A percentile compares a stretch with the other conserved stretches of the same genome.
Conservation (phyloP, 2,797 vertebrate species). For the Sebastiscus tertius region DNA sequence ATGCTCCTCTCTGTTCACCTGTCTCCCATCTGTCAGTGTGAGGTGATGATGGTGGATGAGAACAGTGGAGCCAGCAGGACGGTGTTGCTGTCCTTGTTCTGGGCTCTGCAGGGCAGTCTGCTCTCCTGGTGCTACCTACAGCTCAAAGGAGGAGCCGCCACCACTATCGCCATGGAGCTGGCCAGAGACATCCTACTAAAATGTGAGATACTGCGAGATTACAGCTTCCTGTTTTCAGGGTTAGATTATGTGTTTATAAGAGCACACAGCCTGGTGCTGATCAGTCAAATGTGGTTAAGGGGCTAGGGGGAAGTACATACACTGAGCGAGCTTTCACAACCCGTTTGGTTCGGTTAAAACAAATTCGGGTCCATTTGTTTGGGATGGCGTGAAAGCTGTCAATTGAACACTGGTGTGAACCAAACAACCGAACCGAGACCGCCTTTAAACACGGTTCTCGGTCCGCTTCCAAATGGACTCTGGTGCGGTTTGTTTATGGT, state of each 20-base stretch:
- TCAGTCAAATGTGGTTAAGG: neutral
- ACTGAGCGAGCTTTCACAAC: neutral
- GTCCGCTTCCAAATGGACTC: too few relatives aligned
- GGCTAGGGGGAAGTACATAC: neutral
- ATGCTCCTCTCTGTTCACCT: neutral
- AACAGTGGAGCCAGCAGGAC: conserved; percentile 83
- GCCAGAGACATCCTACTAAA: conserved; percentile 88
- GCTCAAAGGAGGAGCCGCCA: conserved; percentile 85
- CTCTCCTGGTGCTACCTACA: conserved; percentile 97
- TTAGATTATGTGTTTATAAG: neutral
- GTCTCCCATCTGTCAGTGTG: conserved; percentile 83
- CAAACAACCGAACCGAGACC: too few relatives aligned
- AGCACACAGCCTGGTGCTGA: neutral
- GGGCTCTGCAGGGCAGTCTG: conserved; percentile 96
- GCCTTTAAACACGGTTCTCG: too few relatives aligned
- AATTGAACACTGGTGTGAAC: too few relatives aligned
- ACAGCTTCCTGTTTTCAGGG: neutral
- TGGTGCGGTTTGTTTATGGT: too few relatives aligned
- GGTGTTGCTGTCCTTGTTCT: conserved; percentile 92
- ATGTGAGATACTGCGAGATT: conserved; percentile 83
- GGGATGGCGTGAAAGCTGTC: too few relatives aligned
- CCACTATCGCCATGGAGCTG: conserved; percentile 77
- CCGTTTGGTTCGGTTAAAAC: too few relatives aligned
- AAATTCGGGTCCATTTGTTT: rapidly evolving
- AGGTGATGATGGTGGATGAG: conserved; percentile 87